Evolutionary conservation across 53 echinoderm and acorn worm species (phyloP).

Genomic region (Actinopyga echinites): DNA sequence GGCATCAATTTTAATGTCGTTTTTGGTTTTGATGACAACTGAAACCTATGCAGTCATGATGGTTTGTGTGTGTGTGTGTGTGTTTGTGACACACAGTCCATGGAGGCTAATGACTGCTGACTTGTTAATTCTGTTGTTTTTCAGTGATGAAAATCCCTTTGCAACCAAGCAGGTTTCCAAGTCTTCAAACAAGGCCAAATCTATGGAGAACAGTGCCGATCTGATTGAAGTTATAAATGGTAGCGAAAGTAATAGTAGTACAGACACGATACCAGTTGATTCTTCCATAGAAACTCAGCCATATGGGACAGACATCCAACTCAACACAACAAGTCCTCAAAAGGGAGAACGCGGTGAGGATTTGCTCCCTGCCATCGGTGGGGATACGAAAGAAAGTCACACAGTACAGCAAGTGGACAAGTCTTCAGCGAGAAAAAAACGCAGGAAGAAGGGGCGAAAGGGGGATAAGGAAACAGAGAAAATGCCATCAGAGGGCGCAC

Average conservation of each 20-base stretch:
- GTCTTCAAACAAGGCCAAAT: neutral
- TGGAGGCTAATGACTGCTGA: neutral
- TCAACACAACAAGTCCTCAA: too few species aligned
- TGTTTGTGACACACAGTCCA: too few species aligned
- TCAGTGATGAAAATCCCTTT: conserved; percentile 29
- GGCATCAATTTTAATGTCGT: too few species aligned
- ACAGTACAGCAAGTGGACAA: neutral
- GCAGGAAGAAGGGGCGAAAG: conserved; percentile 1
- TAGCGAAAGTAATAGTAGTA: neutral
- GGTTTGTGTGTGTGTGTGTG: too few species aligned
- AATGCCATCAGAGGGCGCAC: too few species aligned
- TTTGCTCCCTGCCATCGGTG: too few species aligned
- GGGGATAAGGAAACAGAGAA: neutral
- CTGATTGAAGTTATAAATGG: conserved; percentile 39
- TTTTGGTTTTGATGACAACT: too few species aligned
- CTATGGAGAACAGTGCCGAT: conserved; percentile 40
- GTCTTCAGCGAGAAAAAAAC: neutral
- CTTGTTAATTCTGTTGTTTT: neutral
- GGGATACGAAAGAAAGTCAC: too few species aligned
- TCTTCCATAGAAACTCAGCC: neutral
- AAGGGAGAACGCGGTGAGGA: too few species aligned
- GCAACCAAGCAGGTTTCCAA: neutral
- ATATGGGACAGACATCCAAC: too few species aligned
- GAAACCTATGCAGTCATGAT: too few species aligned
- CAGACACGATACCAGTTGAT: neutral